Base-by-base conservation (phyloP, 2,797 vertebrate species). In the Meriones psammophilus region DNA sequence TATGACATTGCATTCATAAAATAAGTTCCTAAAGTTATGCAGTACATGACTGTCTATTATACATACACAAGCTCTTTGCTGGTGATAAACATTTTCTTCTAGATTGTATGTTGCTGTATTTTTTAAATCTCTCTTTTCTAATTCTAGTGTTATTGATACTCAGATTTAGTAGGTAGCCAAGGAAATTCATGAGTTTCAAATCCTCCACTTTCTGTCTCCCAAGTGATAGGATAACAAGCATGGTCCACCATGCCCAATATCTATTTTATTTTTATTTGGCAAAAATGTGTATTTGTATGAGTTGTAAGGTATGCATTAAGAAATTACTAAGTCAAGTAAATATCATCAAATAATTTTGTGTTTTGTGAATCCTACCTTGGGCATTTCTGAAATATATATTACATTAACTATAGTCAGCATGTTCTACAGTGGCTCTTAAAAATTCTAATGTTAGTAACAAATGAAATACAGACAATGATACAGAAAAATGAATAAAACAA, bases 231-330 rank as follows among this genome's bases (percentile, higher is more conserved):
- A 58, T 39, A 17, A 39, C 4, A 71, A 36, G 15, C 0, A 1
- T 39, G 12, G 39, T 36, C 36, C 15, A 83, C 58, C n/a, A 60
- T 60, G 33, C n/a, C 22, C 56, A 60, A 18, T 58, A 36, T 60
- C n/a, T 80, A 69, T 86, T 86, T 71, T 85, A 42, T 50, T 86
- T 85, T 73, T 74, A 88, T 30, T 54, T 89, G 62, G 18, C 39
- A 92, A 84, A 69, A 79, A 89, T 62, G 28, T 69, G 14, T 46
- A 36, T 9, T 42, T 28, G 1, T 39, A n/a, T n/a, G 33, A n/a
- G 22, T 13, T 78, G 9, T 17, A 7, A 64, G 2, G 20, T 42
- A 36, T 86, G 2, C 12, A n/a, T 50, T 50, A 50, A 39, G n/a
- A 42, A 50, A 86, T 86, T 3, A 69, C 83, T 86, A 86, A 85